These are phyloP conservation scores for Trochalopteron elliotii DNA, from an alignment of 2,113 vertebrate genomes.

Conservation along the genomic window DNA sequence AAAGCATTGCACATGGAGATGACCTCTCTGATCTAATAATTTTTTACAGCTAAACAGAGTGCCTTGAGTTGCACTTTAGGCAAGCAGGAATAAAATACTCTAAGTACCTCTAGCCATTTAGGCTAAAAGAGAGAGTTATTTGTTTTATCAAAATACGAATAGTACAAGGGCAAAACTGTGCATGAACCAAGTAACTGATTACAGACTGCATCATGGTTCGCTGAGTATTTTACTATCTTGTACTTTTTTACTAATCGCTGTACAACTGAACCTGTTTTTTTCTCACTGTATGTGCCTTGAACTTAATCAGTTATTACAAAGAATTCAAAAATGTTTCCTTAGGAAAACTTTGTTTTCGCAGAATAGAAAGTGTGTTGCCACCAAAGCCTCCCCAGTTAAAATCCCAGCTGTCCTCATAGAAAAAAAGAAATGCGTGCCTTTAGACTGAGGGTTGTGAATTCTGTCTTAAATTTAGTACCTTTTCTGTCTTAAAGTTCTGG, in stretches of 20 bases:
- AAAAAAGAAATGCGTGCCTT: background rate
- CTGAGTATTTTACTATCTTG: background rate
- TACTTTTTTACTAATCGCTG: background rate
- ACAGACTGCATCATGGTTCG: background rate
- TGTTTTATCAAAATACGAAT: background rate
- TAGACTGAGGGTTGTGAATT: background rate
- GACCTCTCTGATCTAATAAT: background rate
- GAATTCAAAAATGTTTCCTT: background rate
- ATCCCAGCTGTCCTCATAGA: background rate
- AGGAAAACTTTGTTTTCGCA: background rate
- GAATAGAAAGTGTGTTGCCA: background rate
- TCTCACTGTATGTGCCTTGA: background rate
- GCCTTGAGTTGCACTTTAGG: background rate
- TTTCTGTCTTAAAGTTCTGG: background rate
- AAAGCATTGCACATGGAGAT: background rate
- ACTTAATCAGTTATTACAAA: background rate
- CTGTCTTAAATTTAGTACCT: background rate
- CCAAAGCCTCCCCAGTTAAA: background rate
- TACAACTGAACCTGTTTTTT: background rate
- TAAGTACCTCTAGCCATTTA: background rate
- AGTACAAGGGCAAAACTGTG: background rate
- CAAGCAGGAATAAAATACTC: background rate
- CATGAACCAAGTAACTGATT: background rate
- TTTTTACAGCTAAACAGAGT: background rate
- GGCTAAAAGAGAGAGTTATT: background rate